A percentile compares a stretch with the other conserved stretches of the same genome.
These are phyloP conservation scores for Hydractinia symbiolongicarpus DNA, from an alignment of 30 jellyfish, hydroid and myxozoan genomes.

Conservation along the genomic window DNA sequence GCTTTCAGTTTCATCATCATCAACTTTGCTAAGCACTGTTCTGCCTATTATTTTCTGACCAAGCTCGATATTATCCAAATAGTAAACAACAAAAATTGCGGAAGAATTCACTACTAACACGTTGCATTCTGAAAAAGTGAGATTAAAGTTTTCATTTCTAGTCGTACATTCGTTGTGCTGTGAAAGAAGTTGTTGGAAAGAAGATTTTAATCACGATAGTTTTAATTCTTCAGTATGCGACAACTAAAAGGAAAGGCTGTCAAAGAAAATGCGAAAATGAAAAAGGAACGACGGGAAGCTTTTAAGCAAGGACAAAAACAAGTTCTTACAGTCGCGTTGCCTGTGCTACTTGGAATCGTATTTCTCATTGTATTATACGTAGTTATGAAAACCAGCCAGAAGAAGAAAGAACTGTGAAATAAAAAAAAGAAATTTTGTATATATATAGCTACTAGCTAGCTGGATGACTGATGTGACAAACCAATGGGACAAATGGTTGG, in stretches of 20 bases:
- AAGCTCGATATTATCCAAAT: too few species aligned
- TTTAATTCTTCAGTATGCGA: constrained; percentile 49
- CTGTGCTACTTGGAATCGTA: constrained; percentile 54
- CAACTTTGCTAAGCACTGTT: too few species aligned
- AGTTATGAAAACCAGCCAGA: constrained; percentile 60
- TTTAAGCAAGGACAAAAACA: constrained; percentile 47
- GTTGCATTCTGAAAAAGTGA: not conserved
- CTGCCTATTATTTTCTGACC: too few species aligned
- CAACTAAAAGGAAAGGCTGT: constrained; percentile 92
- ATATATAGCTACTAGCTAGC: too few species aligned
- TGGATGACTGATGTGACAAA: too few species aligned
- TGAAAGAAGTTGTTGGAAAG: not conserved
- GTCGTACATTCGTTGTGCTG: not conserved
- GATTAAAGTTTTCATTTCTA: not conserved
- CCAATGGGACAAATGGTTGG: too few species aligned
- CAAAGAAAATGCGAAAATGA: constrained; percentile 92
- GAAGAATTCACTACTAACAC: not conserved
- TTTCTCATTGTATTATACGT: constrained; percentile 73
- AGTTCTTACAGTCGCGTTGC: constrained; percentile 71
- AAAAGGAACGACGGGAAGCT: constrained; percentile 68
- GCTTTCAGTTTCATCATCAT: too few species aligned
- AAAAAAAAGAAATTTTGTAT: not conserved
- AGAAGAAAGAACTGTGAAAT: constrained; percentile 29
- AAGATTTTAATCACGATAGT: not conserved
- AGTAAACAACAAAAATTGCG: constrained; percentile 10